Percentiles rank a stretch among this genome's conserved stretches.
phyloP scores from a whole-genome alignment of 2,113 vertebrate species.

The Peucedramus taeniatus region DNA sequence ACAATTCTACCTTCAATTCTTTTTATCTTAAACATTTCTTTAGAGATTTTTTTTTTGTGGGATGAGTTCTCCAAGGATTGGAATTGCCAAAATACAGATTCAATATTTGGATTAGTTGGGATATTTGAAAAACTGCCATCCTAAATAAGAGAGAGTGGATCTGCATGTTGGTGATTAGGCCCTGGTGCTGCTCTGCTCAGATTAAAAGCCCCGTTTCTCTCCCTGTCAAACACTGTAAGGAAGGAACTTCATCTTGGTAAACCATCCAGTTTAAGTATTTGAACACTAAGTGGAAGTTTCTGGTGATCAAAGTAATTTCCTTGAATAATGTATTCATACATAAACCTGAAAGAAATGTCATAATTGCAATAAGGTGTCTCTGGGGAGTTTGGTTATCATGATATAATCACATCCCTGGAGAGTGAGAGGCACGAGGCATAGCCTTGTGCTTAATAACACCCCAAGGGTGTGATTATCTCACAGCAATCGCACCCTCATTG shows the following conservation, averaged over 20 bases:
- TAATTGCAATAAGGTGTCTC: conserved; percentile 70
- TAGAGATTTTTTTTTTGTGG: neutral
- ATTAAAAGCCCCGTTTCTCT: conserved; percentile 23
- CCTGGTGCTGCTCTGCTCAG: neutral
- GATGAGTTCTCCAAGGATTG: neutral
- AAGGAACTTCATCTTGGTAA: conserved; percentile 60
- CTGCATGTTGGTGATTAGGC: neutral
- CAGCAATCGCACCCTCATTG: conserved; percentile 52
- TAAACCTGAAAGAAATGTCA: conserved; percentile 71
- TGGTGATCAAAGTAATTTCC: conserved; percentile 69
- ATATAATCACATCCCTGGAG: conserved; percentile 60
- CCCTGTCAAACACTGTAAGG: conserved; percentile 49
- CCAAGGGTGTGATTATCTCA: conserved; percentile 64
- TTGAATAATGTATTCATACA: conserved; percentile 69
- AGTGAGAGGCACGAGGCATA: conserved; percentile 40
- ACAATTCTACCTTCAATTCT: neutral
- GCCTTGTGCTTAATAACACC: conserved; percentile 67
- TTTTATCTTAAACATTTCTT: neutral
- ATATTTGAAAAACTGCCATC: neutral
- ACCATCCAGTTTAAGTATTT: conserved; percentile 65
- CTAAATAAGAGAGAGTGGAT: neutral
- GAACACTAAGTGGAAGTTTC: conserved; percentile 69
- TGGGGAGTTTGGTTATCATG: conserved; percentile 65
- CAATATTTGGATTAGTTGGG: neutral
- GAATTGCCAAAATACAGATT: neutral